Base-by-base conservation (phyloP, 2,888 invertebrate species). In the Hedychridium roseum region DNA sequence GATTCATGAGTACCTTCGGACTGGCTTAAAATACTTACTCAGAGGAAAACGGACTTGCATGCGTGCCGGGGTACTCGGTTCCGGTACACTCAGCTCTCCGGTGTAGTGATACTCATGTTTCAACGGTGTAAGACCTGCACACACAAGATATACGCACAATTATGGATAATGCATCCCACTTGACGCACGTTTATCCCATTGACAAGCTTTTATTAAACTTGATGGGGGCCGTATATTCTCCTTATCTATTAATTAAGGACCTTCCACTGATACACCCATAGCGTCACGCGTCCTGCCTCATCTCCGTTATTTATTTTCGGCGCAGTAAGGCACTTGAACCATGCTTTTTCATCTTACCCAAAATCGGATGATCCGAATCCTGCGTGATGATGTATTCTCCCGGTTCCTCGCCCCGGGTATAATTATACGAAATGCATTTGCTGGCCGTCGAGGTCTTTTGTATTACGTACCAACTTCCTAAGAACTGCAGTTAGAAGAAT, bases 371-470 rank as follows among this genome's bases (percentile, higher is more conserved):
- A 71, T 90, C 88, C 14, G 90, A 89, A 40, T 85, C 82, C 75
- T 92, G 91, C 59, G 88, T 86, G 49, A 92, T 74, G 54, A 84
- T 77, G 67, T 88, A 90, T 63, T 85, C 83, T 9, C 85, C 85
- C 0, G 89, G 89, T 70, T 90, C 89, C 1, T 84, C 83, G 0
- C 86, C 85, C 56, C 80, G 81, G 0, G 88, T 89, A 79, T 90
- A 89, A 80, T 91, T 91, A 78, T 92, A 91, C 1, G 86, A 86
- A 66, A 92, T 84, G 78, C 92, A 92, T 64, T 86, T 84, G 43
- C 91, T 91, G 0, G 88, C 89, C 0, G 91, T 92, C 4, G 90
- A 88, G 1, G 91, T 91, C 79, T 92, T 92, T 78, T 91, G 89
- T 27, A 92, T 85, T 9, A 88, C 91, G 76, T 88, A 90, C 92